Conservation (phyloP, 2,113 vertebrate species). For the Irena cyanogastra region DNA sequence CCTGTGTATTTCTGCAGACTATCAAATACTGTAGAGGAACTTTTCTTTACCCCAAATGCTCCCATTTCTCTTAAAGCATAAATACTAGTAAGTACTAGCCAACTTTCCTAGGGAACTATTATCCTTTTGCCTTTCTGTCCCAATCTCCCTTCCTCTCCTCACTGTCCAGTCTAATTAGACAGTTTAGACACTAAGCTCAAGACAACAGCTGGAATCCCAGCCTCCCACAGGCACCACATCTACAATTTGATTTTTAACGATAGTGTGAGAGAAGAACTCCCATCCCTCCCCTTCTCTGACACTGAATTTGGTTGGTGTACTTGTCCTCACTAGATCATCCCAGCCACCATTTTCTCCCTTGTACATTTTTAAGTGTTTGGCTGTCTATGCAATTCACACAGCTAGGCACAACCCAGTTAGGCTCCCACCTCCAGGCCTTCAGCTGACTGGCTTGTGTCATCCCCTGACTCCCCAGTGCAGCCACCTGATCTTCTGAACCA, state of each 20-base stretch:
- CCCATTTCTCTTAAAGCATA: background rate
- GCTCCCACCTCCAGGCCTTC: background rate
- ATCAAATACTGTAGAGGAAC: background rate
- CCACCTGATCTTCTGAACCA: background rate
- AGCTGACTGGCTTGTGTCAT: constrained; percentile 5
- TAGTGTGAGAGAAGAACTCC: background rate
- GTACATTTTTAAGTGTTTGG: background rate
- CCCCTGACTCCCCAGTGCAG: background rate
- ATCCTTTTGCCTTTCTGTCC: background rate
- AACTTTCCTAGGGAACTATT: background rate
- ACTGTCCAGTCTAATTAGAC: background rate
- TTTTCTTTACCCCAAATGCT: background rate
- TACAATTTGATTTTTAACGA: background rate
- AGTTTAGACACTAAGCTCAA: background rate
- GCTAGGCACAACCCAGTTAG: background rate
- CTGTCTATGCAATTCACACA: background rate
- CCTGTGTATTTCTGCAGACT: background rate
- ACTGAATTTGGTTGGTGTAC: background rate
- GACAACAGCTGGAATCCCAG: background rate
- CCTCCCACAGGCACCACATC: background rate
- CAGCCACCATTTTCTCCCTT: background rate
- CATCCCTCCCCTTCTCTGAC: background rate
- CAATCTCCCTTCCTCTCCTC: background rate
- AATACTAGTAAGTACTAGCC: background rate
- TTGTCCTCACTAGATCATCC: background rate